Evolutionary conservation across 2,113 vertebrate genomes (phyloP).

Genomic region (Planiliza haematocheilus): DNA sequence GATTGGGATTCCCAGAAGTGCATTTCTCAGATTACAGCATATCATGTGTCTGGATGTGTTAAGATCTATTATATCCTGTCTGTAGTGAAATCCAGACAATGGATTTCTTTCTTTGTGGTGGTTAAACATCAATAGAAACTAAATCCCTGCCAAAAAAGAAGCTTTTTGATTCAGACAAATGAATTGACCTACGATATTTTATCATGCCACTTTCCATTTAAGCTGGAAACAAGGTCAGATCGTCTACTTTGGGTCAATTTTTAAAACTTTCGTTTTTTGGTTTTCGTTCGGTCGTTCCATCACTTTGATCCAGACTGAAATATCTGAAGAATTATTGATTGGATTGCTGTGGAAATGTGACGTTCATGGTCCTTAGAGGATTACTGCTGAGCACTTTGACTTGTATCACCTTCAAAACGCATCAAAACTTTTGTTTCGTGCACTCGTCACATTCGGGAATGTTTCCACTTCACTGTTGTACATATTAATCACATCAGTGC

Average conservation of each 20-base stretch:
- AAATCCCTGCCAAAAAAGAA: not conserved
- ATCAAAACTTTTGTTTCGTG: not conserved
- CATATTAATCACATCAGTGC: too few relatives aligned
- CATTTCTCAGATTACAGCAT: slow-evolving; percentile 11
- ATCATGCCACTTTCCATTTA: not conserved
- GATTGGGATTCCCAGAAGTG: not conserved
- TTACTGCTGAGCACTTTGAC: too few relatives aligned
- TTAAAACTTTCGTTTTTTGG: not conserved
- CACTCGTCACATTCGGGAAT: too few relatives aligned
- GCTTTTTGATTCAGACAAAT: slow-evolving; percentile 2
- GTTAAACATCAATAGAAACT: slow-evolving; percentile 14
- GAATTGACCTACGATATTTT: not conserved
- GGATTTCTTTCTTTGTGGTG: not conserved
- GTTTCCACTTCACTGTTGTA: not conserved
- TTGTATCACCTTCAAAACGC: too few relatives aligned
- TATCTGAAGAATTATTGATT: not conserved
- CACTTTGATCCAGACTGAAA: not conserved
- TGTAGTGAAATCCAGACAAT: slow-evolving; percentile 3
- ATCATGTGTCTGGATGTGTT: not conserved
- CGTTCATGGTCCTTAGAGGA: not conserved
- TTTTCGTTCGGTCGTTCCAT: not conserved
- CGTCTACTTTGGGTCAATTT: not conserved
- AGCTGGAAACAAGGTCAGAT: not conserved
- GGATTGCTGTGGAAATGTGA: not conserved
- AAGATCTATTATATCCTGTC: not conserved